Conservation (phyloP, 2,888 invertebrate species). For the Brachyptera putata region DNA sequence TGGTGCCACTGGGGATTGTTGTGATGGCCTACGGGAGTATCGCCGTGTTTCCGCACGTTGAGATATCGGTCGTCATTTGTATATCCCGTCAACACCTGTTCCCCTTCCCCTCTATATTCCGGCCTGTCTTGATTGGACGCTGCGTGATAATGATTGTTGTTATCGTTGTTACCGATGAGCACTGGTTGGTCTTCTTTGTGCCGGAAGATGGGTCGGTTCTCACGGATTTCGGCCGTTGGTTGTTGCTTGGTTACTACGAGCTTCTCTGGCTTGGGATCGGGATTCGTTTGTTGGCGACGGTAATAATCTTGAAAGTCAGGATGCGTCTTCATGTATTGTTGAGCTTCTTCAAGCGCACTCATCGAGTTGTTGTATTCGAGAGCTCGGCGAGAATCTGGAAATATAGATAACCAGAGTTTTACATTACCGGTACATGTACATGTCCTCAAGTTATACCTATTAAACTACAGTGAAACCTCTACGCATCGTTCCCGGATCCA, state of each 20-base stretch:
- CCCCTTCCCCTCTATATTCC: constrained; percentile 22
- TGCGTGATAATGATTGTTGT: neutral
- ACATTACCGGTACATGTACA: too few relatives aligned
- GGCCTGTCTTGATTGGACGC: neutral
- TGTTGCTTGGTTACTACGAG: neutral
- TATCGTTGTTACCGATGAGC: neutral
- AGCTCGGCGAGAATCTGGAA: constrained; percentile 42
- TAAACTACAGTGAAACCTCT: too few relatives aligned
- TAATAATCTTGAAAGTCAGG: constrained; percentile 41
- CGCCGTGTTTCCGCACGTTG: constrained; percentile 27
- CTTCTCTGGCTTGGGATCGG: neutral
- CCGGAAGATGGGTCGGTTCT: constrained; percentile 22
- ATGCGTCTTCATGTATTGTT: constrained; percentile 45
- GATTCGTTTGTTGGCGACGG: constrained; percentile 6
- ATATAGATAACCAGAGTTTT: constrained; percentile 1
- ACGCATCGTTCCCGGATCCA: too few relatives aligned
- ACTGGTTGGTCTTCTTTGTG: constrained; percentile 19
- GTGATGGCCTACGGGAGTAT: neutral
- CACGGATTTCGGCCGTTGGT: neutral
- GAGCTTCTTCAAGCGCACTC: constrained; percentile 48
- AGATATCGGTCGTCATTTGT: constrained; percentile 19
- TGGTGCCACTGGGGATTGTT: constrained; percentile 1
- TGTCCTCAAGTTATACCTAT: too few relatives aligned
- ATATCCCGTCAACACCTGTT: constrained; percentile 12
- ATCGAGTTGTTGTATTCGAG: constrained; percentile 46